phyloP scores from a whole-genome alignment of 2,888 invertebrate species.

The Chydorus sphaericus region DNA sequence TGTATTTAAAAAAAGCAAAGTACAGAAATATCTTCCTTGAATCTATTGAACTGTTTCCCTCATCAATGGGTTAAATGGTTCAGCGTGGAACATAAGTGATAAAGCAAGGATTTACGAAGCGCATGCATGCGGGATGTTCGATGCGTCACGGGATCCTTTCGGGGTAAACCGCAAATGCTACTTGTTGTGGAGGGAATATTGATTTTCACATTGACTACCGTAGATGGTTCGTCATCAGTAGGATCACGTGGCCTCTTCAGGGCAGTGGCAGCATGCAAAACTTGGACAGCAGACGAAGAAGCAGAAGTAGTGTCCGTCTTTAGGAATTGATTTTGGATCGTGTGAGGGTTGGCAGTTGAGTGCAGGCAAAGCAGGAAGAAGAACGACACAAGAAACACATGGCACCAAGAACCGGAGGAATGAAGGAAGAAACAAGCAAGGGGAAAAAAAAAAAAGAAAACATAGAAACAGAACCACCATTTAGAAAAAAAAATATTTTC shows the following conservation, averaged over 20 bases:
- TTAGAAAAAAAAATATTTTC: neutral
- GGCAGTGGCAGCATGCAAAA: neutral
- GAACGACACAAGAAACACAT: neutral
- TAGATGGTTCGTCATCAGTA: neutral
- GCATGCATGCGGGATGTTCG: no score
- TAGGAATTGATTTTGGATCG: neutral
- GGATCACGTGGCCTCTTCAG: slow-evolving; percentile 2
- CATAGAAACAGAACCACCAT: slow-evolving; percentile 1
- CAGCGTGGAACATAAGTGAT: no score
- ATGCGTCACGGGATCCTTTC: no score
- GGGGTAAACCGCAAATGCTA: no score
- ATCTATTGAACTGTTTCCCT: no score
- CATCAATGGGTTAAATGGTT: no score
- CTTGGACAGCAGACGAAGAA: neutral
- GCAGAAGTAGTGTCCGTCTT: neutral
- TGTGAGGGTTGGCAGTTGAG: no score
- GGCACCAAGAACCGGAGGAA: neutral
- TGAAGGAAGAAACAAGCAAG: neutral
- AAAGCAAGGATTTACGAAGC: no score
- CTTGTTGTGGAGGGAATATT: no score
- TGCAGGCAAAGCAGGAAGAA: neutral
- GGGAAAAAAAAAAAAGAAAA: slow-evolving; percentile 10
- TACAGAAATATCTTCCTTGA: no score
- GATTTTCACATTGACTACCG: no score
- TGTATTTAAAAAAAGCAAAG: no score